A percentile compares a stretch with the other conserved stretches of the same genome.
Evolutionary conservation across 2,888 invertebrate genomes (phyloP).

Genomic region (Ellobium chinense): DNA sequence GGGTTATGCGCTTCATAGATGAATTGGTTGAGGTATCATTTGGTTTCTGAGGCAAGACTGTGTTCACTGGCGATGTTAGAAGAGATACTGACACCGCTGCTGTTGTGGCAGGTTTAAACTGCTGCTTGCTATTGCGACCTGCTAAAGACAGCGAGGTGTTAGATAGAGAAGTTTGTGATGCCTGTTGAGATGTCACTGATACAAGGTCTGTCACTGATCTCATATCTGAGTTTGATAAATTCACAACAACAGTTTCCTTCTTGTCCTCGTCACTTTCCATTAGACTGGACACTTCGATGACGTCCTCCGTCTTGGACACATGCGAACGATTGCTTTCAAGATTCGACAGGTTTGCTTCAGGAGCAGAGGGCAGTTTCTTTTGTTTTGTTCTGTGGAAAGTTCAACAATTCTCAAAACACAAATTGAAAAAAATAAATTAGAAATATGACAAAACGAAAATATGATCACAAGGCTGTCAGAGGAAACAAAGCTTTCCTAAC

Average conservation of each 20-base stretch:
- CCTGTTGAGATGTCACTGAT: not conserved
- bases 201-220: not conserved
- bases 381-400: constrained; percentile 24
- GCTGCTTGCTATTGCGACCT: constrained; percentile 1
- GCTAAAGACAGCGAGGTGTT: not conserved
- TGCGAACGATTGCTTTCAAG: not conserved
- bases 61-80: not conserved
- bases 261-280: constrained; percentile 21
- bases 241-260: constrained; percentile 11
- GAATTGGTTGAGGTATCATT: not conserved
- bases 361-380: not conserved
- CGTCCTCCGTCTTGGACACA: constrained; percentile 39
- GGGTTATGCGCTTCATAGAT: constrained; percentile 1
- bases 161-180: not conserved
- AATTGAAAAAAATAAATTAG: too few relatives aligned
- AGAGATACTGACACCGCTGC: not conserved
- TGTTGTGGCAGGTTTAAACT: not conserved
- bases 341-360: not conserved
- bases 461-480: too few relatives aligned
- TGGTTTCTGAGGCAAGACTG: constrained; percentile 6
- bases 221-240: not conserved
- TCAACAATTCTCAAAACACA: too few relatives aligned
- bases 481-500: too few relatives aligned
- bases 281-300: constrained; percentile 41
- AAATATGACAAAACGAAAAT: too few relatives aligned